Percentiles rank a stretch among this genome's conserved stretches.
phyloP scores from a whole-genome alignment of 2,113 vertebrate species.

The Arvicanthis niloticus region DNA sequence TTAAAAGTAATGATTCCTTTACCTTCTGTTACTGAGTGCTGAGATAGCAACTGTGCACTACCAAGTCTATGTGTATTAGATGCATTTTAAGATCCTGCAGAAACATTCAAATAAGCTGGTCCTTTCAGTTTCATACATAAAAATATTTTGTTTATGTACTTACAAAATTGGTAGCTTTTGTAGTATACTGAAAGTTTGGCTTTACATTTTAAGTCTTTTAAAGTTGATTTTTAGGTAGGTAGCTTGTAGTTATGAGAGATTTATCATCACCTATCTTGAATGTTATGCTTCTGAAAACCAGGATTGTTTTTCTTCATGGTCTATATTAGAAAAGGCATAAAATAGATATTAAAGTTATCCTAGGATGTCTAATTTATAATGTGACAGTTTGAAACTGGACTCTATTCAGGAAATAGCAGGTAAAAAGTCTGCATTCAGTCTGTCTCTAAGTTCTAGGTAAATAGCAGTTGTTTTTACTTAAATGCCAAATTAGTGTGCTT shows the following conservation, averaged over 20 bases:
- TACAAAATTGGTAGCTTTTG: constrained; percentile 38
- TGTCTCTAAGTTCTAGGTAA: constrained; percentile 56
- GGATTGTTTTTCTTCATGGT: neutral
- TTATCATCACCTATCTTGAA: neutral
- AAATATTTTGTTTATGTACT: constrained; percentile 47
- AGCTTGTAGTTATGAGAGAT: neutral
- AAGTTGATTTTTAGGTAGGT: constrained; percentile 11
- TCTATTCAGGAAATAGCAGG: constrained; percentile 43
- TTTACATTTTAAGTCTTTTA: constrained; percentile 30
- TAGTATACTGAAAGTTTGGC: constrained; percentile 24
- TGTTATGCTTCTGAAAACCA: constrained; percentile 33
- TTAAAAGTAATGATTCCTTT: neutral
- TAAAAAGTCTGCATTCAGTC: constrained; percentile 14
- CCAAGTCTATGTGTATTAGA: neutral
- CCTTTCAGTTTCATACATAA: constrained; percentile 11
- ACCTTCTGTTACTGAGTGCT: neutral
- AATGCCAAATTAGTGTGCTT: constrained; percentile 49
- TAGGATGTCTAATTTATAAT: constrained; percentile 29
- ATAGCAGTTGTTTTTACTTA: constrained; percentile 62
- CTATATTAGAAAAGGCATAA: constrained; percentile 44
- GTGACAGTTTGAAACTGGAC: neutral
- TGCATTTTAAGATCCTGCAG: constrained; percentile 41
- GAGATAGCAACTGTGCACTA: neutral
- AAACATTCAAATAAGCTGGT: neutral
- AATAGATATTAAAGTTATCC: neutral